Percentiles rank a stretch among this genome's conserved stretches.
Evolutionary conservation across 1,140 invertebrate genomes (phyloP).

Genomic region (Phymorhynchus buccinoides): DNA sequence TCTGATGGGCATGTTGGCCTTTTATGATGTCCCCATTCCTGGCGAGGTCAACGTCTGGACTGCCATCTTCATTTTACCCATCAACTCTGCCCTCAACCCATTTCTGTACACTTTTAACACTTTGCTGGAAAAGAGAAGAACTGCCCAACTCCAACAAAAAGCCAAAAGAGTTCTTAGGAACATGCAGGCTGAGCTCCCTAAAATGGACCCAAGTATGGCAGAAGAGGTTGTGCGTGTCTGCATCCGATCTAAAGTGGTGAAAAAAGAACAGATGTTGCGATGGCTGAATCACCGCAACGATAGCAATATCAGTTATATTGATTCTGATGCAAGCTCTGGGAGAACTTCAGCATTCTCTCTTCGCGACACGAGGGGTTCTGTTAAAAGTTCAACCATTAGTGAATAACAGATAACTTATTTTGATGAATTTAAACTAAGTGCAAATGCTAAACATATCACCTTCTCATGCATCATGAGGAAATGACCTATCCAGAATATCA

Average conservation of each 20-base stretch:
- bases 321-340: too few relatives aligned
- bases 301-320: too few relatives aligned
- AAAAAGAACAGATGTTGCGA: background rate
- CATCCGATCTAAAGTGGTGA: background rate
- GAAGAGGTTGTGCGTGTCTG: background rate
- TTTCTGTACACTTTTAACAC: constrained; percentile 51
- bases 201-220: background rate
- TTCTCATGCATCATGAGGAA: too few relatives aligned
- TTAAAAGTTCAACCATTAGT: too few relatives aligned
- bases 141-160: background rate
- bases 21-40: constrained; percentile 40
- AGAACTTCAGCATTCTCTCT: too few relatives aligned
- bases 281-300: background rate
- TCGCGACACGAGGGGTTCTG: too few relatives aligned
- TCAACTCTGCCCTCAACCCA: constrained; percentile 55
- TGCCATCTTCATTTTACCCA: constrained; percentile 50
- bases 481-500: too few relatives aligned
- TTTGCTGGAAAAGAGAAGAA: background rate
- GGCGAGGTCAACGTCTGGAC: constrained; percentile 52
- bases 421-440: too few relatives aligned
- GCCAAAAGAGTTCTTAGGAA: background rate
- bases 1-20: constrained; percentile 41
- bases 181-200: background rate
- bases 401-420: too few relatives aligned
- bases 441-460: too few relatives aligned